A percentile compares a stretch with the other conserved stretches of the same genome.
Evolutionary conservation across 2,797 vertebrate species (phyloP).

Genomic region (Micromesistius poutassou): DNA sequence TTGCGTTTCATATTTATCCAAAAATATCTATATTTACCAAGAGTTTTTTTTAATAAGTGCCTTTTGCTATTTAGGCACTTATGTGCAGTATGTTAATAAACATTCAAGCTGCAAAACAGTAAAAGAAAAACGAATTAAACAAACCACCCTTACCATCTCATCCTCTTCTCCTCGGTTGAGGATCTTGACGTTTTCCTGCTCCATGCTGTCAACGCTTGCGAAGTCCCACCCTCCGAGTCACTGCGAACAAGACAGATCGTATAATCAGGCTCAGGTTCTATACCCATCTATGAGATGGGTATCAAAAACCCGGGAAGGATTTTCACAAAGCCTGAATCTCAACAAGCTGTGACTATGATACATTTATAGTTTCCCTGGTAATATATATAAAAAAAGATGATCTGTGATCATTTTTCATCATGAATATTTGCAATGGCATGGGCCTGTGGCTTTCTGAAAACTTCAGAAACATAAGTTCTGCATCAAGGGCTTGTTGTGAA

Average conservation of each 20-base stretch:
- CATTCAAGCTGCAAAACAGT: neutral
- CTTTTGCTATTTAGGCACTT: neutral
- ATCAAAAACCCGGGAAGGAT: neutral
- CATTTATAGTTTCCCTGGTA: neutral
- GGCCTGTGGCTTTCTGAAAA: too few relatives aligned
- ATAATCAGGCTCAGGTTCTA: neutral
- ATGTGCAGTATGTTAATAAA: neutral
- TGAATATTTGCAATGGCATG: neutral
- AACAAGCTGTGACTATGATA: neutral
- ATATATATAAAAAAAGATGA: neutral
- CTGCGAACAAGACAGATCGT: slow-evolving; percentile 51
- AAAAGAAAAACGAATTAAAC: neutral
- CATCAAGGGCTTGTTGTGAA: too few relatives aligned
- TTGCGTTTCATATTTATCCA: neutral
- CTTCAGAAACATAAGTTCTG: too few relatives aligned
- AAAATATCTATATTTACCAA: neutral
- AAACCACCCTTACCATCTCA: slow-evolving; percentile 83
- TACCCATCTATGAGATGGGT: neutral
- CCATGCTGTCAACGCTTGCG: slow-evolving; percentile 78
- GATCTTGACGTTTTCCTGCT: slow-evolving; percentile 86
- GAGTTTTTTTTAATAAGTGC: too few relatives aligned
- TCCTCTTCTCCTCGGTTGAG: slow-evolving; percentile 92
- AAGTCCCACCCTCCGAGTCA: slow-evolving; percentile 58
- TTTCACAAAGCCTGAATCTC: neutral
- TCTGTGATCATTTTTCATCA: neutral